Percentiles rank a stretch among this genome's conserved stretches.
Evolutionary conservation across 2,797 vertebrate genomes (phyloP).

Genomic region (Loriculus beryllinus): DNA sequence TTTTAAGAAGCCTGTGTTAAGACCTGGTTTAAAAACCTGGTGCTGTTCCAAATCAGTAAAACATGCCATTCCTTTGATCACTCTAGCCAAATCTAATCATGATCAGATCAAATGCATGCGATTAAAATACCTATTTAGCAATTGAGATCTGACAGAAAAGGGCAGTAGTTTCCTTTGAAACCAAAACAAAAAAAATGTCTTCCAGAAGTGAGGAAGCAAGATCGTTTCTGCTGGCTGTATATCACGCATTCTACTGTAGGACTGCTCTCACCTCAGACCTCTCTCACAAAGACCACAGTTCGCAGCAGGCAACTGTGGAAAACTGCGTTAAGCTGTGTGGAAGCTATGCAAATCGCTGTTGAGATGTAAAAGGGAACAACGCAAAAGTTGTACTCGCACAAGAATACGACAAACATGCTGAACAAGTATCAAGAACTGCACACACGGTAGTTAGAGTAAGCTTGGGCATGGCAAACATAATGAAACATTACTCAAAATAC

Average conservation of each 20-base stretch:
- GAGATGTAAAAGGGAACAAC: neutral
- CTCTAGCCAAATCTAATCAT: neutral
- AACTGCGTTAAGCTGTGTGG: neutral
- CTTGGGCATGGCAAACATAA: neutral
- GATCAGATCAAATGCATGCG: neutral
- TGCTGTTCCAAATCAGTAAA: neutral
- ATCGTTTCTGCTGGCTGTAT: neutral
- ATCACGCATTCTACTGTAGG: neutral
- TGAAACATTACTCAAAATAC: neutral
- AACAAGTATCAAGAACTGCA: neutral
- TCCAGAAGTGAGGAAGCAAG: conserved; percentile 32
- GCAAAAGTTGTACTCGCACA: neutral
- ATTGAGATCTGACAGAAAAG: neutral
- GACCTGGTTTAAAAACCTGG: neutral
- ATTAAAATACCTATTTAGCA: neutral
- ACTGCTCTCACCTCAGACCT: neutral
- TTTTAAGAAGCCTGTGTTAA: neutral
- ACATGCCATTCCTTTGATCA: neutral
- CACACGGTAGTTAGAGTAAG: neutral
- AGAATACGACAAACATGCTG: neutral
- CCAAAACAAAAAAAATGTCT: neutral
- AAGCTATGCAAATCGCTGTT: neutral
- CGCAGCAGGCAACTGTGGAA: neutral
- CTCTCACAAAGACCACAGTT: neutral
- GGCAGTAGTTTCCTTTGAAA: neutral